phyloP scores from a whole-genome alignment of 30 jellyfish, hydroid and myxozoan species.

The Rhopilema esculentum region DNA sequence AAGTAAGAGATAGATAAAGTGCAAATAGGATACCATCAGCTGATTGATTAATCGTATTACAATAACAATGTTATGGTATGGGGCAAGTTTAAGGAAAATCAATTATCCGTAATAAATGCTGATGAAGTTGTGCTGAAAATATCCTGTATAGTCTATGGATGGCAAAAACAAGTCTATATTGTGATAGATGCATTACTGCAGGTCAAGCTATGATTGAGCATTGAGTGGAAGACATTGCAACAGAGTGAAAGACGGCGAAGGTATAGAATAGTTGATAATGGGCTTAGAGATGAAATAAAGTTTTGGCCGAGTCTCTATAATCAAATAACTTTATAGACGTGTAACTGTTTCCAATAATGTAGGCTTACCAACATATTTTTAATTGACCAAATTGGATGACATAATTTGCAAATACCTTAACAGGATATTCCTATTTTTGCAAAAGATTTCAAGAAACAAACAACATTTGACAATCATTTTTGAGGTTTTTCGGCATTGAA shows the following conservation, averaged over 20 bases:
- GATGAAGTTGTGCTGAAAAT: not conserved
- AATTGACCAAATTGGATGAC: not conserved
- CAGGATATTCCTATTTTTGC: not conserved
- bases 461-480: not conserved
- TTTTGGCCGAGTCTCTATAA: too few species aligned
- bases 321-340: too few species aligned
- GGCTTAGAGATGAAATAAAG: too few species aligned
- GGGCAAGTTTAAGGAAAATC: not conserved
- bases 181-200: too few species aligned
- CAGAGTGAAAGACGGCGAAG: too few species aligned
- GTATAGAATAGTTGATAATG: too few species aligned
- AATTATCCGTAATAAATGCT: not conserved
- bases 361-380: too few species aligned
- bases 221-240: too few species aligned
- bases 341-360: too few species aligned
- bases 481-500: not conserved
- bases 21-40: not conserved
- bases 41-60: not conserved
- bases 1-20: not conserved
- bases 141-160: not conserved
- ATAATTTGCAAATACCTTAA: not conserved
- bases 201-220: too few species aligned
- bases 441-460: not conserved
- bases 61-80: not conserved
- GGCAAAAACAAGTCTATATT: not conserved